These are phyloP conservation scores for Lontra canadensis DNA, from an alignment of 2,113 vertebrate genomes.

Conservation along the genomic window DNA sequence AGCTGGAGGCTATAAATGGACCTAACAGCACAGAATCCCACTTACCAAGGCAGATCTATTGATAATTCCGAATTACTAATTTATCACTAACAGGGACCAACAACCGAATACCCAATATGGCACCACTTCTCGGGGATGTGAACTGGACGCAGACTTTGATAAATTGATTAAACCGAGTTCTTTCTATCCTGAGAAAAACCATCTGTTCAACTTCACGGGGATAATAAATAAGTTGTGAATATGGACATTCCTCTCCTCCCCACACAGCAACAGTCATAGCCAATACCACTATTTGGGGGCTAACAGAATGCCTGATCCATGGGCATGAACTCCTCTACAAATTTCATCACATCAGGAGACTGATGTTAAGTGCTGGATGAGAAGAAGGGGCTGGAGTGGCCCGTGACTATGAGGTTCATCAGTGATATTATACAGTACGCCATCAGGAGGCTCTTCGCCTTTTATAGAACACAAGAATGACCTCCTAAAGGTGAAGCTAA, in stretches of 20 bases:
- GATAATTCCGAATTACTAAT: background rate
- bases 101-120: background rate
- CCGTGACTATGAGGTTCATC: background rate
- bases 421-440: background rate
- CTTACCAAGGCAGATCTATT: background rate
- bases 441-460: background rate
- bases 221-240: background rate
- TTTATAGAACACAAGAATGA: background rate
- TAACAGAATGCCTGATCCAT: background rate
- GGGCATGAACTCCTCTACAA: background rate
- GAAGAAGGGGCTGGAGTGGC: no score
- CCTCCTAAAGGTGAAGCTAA: background rate
- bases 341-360: background rate
- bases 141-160: background rate
- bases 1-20: background rate
- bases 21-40: background rate
- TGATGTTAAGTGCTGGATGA: accelerated
- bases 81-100: background rate
- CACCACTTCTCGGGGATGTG: background rate
- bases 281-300: background rate
- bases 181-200: background rate
- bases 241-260: background rate
- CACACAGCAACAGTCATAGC: background rate
- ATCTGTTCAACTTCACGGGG: background rate
- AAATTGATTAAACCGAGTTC: background rate